phyloP scores from a whole-genome alignment of 2,113 vertebrate genomes.

The Elephantulus edwardii region DNA sequence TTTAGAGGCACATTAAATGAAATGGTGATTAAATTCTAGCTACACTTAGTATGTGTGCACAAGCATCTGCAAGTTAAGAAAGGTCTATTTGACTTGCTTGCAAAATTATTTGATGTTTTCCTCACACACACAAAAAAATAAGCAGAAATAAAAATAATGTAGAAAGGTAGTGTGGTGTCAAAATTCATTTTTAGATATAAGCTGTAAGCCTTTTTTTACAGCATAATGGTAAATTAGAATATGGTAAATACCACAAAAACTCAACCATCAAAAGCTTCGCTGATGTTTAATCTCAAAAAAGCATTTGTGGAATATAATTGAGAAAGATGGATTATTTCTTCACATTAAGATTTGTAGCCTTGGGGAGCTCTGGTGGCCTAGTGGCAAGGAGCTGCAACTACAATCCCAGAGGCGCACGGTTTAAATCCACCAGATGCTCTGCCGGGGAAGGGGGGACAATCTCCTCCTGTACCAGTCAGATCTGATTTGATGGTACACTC shows the following conservation, averaged over 20 bases:
- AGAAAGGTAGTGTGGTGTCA: constrained; percentile 38
- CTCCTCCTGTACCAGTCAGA: too few relatives aligned
- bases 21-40: constrained; percentile 58
- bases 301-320: constrained; percentile 19
- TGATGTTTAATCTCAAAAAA: constrained; percentile 4
- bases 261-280: background rate
- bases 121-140: constrained; percentile 50
- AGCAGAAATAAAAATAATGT: background rate
- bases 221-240: background rate
- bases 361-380: too few relatives aligned
- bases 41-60: constrained; percentile 33
- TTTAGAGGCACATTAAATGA: constrained; percentile 21
- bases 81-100: constrained; percentile 34
- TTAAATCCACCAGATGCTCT: too few relatives aligned
- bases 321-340: too few relatives aligned
- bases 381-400: too few relatives aligned
- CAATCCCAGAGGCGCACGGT: too few relatives aligned
- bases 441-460: too few relatives aligned
- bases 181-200: constrained; percentile 14
- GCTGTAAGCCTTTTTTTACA: constrained; percentile 31
- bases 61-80: constrained; percentile 39
- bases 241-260: background rate
- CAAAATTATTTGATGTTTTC: constrained; percentile 53
- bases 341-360: too few relatives aligned
- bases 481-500: too few relatives aligned